Conservation (phyloP, 2,113 vertebrate genomes). For the Melospiza melodia region DNA sequence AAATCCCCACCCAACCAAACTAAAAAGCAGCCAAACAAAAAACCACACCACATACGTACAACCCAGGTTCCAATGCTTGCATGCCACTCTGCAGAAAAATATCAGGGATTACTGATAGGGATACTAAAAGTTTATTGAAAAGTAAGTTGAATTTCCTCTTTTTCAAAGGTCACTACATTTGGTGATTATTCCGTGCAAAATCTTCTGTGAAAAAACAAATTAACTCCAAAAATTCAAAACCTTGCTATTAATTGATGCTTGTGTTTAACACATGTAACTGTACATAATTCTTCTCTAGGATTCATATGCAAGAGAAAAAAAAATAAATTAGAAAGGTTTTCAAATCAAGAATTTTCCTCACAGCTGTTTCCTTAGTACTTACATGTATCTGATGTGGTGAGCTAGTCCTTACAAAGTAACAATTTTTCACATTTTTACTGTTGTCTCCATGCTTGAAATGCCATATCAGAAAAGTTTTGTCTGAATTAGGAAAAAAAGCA, state of each 20-base stretch:
- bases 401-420: not conserved
- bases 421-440: not conserved
- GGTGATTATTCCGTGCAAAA: not conserved
- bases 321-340: not conserved
- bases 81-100: not conserved
- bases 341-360: not conserved
- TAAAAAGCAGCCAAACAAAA: not conserved
- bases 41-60: rapidly evolving
- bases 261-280: not conserved
- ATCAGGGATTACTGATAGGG: not conserved
- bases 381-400: not conserved
- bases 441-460: not conserved
- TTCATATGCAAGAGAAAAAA: not conserved
- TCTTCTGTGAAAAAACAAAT: not conserved
- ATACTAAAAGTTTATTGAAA: not conserved
- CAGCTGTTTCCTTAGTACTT: not conserved
- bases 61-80: not conserved
- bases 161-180: not conserved
- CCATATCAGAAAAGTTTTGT: not conserved
- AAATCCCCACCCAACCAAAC: not conserved
- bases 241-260: not conserved
- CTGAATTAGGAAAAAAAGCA: not conserved
- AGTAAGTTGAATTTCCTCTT: not conserved
- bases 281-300: not conserved
- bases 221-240: not conserved